Conservation (phyloP, 1,140 invertebrate genomes). For the Pseudoatta argentina region DNA sequence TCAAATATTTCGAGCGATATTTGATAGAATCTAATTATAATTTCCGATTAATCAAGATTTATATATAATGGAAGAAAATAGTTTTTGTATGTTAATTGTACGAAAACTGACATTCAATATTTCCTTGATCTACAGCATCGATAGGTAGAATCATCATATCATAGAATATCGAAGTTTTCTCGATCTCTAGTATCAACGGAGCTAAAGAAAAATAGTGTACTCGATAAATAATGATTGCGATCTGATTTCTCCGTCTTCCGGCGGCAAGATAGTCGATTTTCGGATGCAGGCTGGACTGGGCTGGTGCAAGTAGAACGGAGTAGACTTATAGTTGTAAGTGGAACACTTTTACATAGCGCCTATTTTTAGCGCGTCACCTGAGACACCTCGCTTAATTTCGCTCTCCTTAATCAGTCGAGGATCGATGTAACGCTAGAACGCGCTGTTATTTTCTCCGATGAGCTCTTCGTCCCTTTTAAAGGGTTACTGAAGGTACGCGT, state of each 20-base stretch:
- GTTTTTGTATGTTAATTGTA: not conserved
- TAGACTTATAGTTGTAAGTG: conserved; percentile 36
- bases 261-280: conserved; percentile 17
- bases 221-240: not conserved
- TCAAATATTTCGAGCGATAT: not conserved
- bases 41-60: not conserved
- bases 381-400: conserved; percentile 50
- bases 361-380: conserved; percentile 51
- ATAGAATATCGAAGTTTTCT: not conserved
- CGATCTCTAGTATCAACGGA: not conserved
- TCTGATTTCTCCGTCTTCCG: not conserved
- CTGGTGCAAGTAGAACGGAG: conserved; percentile 15
- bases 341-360: not conserved
- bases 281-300: not conserved
- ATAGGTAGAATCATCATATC: not conserved
- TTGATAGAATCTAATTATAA: not conserved
- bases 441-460: not conserved
- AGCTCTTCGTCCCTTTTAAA: conserved; percentile 22
- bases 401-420: conserved; percentile 44
- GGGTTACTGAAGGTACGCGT: not conserved
- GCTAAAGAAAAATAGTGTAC: not conserved
- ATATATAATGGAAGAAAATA: not conserved
- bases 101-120: not conserved
- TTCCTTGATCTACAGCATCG: not conserved
- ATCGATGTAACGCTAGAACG: conserved; percentile 43